These are phyloP conservation scores for Eufriesea mexicana DNA, from an alignment of 1,140 invertebrate species.

Conservation along the genomic window DNA sequence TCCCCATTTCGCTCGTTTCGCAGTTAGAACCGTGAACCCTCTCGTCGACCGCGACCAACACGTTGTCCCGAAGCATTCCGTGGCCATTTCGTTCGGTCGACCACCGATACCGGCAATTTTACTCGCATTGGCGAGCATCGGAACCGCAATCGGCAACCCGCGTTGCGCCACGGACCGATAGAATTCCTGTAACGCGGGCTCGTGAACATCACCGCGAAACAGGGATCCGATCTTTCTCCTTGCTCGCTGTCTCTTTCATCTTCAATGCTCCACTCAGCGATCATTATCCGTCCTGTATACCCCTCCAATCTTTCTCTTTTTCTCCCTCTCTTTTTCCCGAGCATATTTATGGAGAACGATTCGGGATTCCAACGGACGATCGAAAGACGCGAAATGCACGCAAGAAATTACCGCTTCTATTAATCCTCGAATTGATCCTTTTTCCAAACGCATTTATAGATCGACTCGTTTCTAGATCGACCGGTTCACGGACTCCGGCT, in stretches of 20 bases:
- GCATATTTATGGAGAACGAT: slow-evolving; percentile 21
- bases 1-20: too few relatives aligned
- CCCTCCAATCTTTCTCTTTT: background rate
- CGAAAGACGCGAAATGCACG: background rate
- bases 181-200: background rate
- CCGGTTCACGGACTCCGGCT: too few relatives aligned
- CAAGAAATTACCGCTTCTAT: background rate
- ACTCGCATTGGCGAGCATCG: background rate
- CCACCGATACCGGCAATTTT: slow-evolving; percentile 1
- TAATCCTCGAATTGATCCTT: background rate
- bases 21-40: too few relatives aligned
- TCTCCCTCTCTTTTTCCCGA: background rate
- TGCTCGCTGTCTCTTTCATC: slow-evolving; percentile 16
- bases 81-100: too few relatives aligned
- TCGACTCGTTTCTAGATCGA: too few relatives aligned
- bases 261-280: background rate
- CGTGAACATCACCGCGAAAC: background rate
- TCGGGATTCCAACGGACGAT: slow-evolving; percentile 20
- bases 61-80: background rate
- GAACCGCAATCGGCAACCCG: background rate
- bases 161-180: background rate
- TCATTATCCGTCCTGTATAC: slow-evolving; percentile 3
- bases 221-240: slow-evolving; percentile 28
- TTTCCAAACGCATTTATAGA: background rate
- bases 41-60: background rate